These are phyloP conservation scores for Eugnorisma glareosa DNA, from an alignment of 2,888 invertebrate species.

Conservation along the genomic window DNA sequence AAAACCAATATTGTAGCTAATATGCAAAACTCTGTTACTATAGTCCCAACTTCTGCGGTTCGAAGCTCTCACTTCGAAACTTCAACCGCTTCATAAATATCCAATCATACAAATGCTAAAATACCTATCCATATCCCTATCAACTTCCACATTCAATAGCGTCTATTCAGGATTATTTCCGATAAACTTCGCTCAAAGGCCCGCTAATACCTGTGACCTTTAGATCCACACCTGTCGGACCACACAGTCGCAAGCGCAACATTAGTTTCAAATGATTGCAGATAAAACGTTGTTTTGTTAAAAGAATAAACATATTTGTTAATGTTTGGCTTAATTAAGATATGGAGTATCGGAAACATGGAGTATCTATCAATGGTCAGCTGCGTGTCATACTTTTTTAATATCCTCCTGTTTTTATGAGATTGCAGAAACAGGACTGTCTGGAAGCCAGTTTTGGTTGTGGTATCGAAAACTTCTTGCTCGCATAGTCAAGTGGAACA, in stretches of 20 bases:
- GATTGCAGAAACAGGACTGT: not conserved
- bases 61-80: not conserved
- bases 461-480: not conserved
- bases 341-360: slow-evolving; percentile 38
- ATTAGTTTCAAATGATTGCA: slow-evolving; percentile 55
- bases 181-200: slow-evolving; percentile 64
- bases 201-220: slow-evolving; percentile 71
- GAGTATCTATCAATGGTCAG: slow-evolving; percentile 29
- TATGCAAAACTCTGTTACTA: not conserved
- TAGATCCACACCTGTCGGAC: slow-evolving; percentile 63
- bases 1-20: not conserved
- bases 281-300: slow-evolving; percentile 52
- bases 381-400: slow-evolving; percentile 40
- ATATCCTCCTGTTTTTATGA: slow-evolving; percentile 9
- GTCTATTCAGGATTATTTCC: slow-evolving; percentile 45
- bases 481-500: not conserved
- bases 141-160: slow-evolving; percentile 45
- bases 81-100: slow-evolving; percentile 5
- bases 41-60: not conserved
- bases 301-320: slow-evolving; percentile 43
- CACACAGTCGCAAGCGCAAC: slow-evolving; percentile 59
- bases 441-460: not conserved
- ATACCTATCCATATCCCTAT: slow-evolving; percentile 22
- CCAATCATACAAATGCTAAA: slow-evolving; percentile 36
- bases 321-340: slow-evolving; percentile 53